These are phyloP conservation scores for Aphelinus atriplicis DNA, from an alignment of 1,140 invertebrate species.

Conservation along the genomic window DNA sequence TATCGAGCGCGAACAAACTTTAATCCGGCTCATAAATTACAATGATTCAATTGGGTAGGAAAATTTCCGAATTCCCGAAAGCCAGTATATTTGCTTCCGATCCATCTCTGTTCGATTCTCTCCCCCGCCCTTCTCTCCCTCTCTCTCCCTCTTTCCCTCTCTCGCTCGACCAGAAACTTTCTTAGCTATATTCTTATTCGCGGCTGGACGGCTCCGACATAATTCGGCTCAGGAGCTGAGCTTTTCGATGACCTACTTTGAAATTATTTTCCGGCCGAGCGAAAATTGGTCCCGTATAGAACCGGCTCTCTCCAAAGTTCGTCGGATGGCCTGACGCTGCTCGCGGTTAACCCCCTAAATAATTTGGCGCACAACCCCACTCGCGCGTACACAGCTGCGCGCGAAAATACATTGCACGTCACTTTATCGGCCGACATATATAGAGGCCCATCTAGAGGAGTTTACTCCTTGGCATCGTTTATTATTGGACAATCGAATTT, in stretches of 20 bases:
- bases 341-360: not conserved
- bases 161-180: not conserved
- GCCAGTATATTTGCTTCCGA: slow-evolving; percentile 10
- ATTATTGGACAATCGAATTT: slow-evolving; percentile 31
- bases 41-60: slow-evolving; percentile 38
- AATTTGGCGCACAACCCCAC: not conserved
- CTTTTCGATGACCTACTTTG: slow-evolving; percentile 38
- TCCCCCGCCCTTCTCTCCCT: slow-evolving; percentile 2
- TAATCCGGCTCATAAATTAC: slow-evolving; percentile 38
- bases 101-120: slow-evolving; percentile 15
- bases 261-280: slow-evolving; percentile 34
- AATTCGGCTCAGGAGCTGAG: slow-evolving; percentile 15
- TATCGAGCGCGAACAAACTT: slow-evolving; percentile 8
- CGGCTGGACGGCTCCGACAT: slow-evolving; percentile 9
- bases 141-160: not conserved
- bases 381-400: not conserved
- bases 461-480: slow-evolving; percentile 3
- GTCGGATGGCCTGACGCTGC: no score
- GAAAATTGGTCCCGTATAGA: no score
- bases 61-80: slow-evolving; percentile 22
- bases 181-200: slow-evolving; percentile 19
- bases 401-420: not conserved
- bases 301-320: not conserved
- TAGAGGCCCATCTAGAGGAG: slow-evolving; percentile 8
- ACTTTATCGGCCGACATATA: not conserved